phyloP scores from a whole-genome alignment of 2,113 vertebrate species.

The Oreochromis niloticus region DNA sequence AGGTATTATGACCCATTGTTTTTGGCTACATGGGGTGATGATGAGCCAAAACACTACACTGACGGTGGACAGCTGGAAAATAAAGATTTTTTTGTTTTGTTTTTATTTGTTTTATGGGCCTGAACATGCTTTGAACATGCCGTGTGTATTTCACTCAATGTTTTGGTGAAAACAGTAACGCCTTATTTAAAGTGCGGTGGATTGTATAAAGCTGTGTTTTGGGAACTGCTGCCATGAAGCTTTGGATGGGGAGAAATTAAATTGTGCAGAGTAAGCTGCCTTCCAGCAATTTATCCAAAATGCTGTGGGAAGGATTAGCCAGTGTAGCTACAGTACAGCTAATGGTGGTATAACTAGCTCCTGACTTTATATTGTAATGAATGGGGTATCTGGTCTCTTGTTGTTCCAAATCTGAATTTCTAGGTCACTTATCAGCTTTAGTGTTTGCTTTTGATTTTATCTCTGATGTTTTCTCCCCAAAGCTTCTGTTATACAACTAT shows the following conservation, averaged over 20 bases:
- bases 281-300: constrained; percentile 27
- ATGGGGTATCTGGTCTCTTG: background rate
- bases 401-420: constrained; percentile 5
- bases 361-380: constrained; percentile 18
- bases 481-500: constrained; percentile 7
- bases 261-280: constrained; percentile 30
- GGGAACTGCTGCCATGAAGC: background rate
- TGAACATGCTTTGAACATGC: background rate
- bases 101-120: background rate
- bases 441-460: constrained; percentile 4
- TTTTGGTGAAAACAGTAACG: background rate
- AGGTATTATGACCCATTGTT: background rate
- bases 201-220: background rate
- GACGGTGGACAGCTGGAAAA: background rate
- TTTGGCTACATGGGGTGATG: background rate
- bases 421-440: background rate
- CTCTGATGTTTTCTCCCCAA: constrained; percentile 11
- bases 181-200: background rate
- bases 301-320: constrained; percentile 23
- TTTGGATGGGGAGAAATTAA: constrained; percentile 24
- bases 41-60: background rate
- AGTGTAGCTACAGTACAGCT: background rate
- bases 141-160: background rate
- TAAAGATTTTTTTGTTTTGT: background rate
- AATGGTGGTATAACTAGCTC: constrained; percentile 26